Evolutionary conservation across 1,140 invertebrate genomes (phyloP).

Genomic region (Formica selysi): DNA sequence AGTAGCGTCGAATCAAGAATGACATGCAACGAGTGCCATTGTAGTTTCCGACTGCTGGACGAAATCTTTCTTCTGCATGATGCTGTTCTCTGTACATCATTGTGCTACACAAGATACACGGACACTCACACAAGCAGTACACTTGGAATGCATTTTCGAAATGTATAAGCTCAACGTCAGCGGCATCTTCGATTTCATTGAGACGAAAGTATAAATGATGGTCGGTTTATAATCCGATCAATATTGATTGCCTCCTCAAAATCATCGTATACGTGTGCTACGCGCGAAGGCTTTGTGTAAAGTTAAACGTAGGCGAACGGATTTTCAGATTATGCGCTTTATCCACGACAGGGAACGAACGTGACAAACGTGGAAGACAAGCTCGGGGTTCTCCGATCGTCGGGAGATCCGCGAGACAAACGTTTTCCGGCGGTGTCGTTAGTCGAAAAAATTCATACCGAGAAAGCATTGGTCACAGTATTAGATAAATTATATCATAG

Average conservation of each 20-base stretch:
- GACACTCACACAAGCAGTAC: slow-evolving; percentile 44
- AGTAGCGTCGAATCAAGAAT: slow-evolving; percentile 36
- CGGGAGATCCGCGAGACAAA: slow-evolving; percentile 13
- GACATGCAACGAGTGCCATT: slow-evolving; percentile 39
- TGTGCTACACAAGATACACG: slow-evolving; percentile 38
- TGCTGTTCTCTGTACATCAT: slow-evolving; percentile 66
- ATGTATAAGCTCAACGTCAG: too few species aligned
- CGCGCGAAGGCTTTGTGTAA: slow-evolving; percentile 19
- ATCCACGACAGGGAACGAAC: background rate
- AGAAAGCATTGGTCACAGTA: background rate
- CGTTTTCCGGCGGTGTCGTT: background rate
- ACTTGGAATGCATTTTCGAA: slow-evolving; percentile 8
- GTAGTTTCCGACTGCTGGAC: slow-evolving; percentile 44
- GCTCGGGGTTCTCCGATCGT: slow-evolving; percentile 1
- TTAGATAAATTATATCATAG: slow-evolving; percentile 47
- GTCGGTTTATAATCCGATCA: slow-evolving; percentile 12
- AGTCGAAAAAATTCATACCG: slow-evolving; percentile 16
- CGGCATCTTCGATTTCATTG: background rate
- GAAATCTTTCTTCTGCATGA: slow-evolving; percentile 74
- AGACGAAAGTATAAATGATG: background rate
- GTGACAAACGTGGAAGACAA: background rate
- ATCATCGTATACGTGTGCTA: slow-evolving; percentile 15
- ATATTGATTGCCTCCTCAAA: slow-evolving; percentile 12
- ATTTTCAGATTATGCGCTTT: slow-evolving; percentile 69
- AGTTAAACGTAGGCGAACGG: slow-evolving; percentile 24